Evolutionary conservation across 1,140 invertebrate species (phyloP), one percentile per base, ranked within the genome.

Genomic region (Lithobius niger): DNA sequence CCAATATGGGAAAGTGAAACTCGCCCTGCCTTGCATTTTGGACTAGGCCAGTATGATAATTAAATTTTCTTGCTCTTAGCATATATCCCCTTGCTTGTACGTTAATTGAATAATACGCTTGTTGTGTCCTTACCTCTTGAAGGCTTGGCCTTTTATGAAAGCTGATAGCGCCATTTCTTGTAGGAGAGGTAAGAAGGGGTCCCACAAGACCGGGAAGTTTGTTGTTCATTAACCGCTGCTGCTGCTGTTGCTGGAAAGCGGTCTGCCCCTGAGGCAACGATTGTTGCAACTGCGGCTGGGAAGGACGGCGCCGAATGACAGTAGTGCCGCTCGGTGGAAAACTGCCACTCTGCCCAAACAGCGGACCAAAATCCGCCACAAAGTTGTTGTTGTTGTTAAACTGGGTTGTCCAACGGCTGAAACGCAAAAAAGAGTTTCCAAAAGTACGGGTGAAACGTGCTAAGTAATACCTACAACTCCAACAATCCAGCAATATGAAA

Each of bases 61-160:
- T n/a, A n/a, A n/a, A n/a, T n/a, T n/a, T n/a, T n/a, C n/a, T n/a
- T n/a, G n/a, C n/a, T n/a, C n/a, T n/a, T n/a, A n/a, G n/a, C n/a
- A n/a, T n/a, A n/a, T n/a, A n/a, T n/a, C n/a, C n/a, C n/a, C n/a
- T n/a, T n/a, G n/a, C n/a, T n/a, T n/a, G n/a, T n/a, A n/a, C n/a
- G n/a, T 43, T 22, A 48, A 52, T 3, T 3, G 10, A 26, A 25
- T 27, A 43, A 24, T 44, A 50, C n/a, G n/a, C n/a, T n/a, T n/a
- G n/a, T n/a, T n/a, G n/a, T n/a, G n/a, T n/a, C n/a, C n/a, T 57
- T 54, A 62, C 61, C 45, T 62, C 61, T 56, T 62, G 61, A 27
- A 62, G 27, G 45, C 61, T 62, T 27, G 60, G 57, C 22, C 61
- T 27, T 43, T 62, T 62, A 25, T 60, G 59, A 21, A 59, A 59